Base-by-base conservation (phyloP, 2,113 vertebrate genomes). In the Halcyon malimbica region DNA sequence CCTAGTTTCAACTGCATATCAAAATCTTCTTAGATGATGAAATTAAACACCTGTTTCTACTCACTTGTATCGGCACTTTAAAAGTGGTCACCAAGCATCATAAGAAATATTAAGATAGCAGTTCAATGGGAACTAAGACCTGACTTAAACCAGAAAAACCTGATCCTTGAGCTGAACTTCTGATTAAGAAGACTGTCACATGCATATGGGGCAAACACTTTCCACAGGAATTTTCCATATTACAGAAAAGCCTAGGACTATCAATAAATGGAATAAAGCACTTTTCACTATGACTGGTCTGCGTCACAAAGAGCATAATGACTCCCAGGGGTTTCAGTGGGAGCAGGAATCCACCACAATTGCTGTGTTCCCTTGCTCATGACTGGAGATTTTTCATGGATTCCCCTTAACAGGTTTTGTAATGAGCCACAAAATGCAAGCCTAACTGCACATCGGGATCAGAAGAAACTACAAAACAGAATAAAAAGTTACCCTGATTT, bases 261-360 rank as follows among this genome's bases (percentile, higher is more conserved):
- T 16, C n/a, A 59, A 10, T 13, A 59, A 92, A 25, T 9, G 17
- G 23, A 88, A 35, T 2, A 70, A 67, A 79, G 1, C 15, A 42
- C 31, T 84, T 63, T 68, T 75, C 10, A 5, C 11, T 33, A 5
- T 64, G 69, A 11, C 8, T 53, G 23, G 4, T 60, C 28, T 2
- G 4, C 6, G 13, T 48, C 20, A 53, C 2, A 3, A 3, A 8
- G 76, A 64, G 28, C 1, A 0, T 20, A 35, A 80, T 6, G 15
- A 51, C 25, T 75, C 51, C 12, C 37, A 54, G 6, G 4, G 5
- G 5, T 53, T 75, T 62, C 54, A 57, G 33, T 51, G 39, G 6
- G 8, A 63, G 21, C 4, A 3, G 35, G 25, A 59, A 78, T 5
- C 5, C 5, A 2, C 37, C 3, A 1, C 17, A 48, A 4, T 13